These are phyloP conservation scores for Mobula hypostoma DNA, from an alignment of 2,113 vertebrate genomes.

Conservation along the genomic window DNA sequence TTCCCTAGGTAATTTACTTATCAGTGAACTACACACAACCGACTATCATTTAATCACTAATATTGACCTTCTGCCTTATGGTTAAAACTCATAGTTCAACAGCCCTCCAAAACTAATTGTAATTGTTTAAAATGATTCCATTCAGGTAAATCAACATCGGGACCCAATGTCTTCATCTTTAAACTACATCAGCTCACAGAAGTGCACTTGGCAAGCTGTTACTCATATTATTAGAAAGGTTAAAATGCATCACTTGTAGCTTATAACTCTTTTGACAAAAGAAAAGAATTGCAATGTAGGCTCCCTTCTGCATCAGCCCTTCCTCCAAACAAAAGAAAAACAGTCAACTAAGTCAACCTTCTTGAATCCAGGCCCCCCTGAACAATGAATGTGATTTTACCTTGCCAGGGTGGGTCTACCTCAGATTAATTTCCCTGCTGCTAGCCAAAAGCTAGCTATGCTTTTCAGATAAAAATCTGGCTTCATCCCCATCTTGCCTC, in stretches of 20 bases:
- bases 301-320: background rate
- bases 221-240: background rate
- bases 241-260: background rate
- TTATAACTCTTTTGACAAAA: background rate
- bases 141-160: background rate
- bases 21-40: too few relatives aligned
- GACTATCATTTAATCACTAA: too few relatives aligned
- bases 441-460: background rate
- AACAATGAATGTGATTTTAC: background rate
- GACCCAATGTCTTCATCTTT: background rate
- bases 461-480: slow-evolving; percentile 27
- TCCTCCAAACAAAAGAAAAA: background rate
- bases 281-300: background rate
- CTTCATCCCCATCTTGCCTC: background rate
- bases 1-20: too few relatives aligned
- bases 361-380: background rate
- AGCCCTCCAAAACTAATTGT: background rate
- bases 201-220: background rate
- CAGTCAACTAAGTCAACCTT: background rate
- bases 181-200: background rate
- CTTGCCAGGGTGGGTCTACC: background rate
- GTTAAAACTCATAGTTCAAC: background rate
- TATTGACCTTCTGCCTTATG: background rate
- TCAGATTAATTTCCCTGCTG: background rate
- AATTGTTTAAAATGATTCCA: background rate